Evolutionary conservation across 2,888 invertebrate genomes (phyloP).

Genomic region (Portevinia maculata): DNA sequence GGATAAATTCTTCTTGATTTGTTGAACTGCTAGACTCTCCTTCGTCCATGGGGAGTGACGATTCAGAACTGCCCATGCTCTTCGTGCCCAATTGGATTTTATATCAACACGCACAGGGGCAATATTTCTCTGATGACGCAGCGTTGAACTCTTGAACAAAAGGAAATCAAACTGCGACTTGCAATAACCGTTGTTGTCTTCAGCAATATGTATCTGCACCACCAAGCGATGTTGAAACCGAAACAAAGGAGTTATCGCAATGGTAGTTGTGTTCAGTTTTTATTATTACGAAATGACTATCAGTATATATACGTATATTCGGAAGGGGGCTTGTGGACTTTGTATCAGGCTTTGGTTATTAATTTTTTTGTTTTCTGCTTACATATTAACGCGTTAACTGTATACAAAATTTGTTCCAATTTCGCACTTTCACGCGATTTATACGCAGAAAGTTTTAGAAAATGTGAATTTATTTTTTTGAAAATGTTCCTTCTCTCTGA

Average conservation of each 20-base stretch:
- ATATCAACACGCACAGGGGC: conserved; percentile 55
- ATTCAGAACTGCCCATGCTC: conserved; percentile 80
- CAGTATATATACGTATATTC: not conserved
- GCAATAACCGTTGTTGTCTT: conserved; percentile 37
- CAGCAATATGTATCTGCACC: conserved; percentile 11
- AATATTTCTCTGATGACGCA: conserved; percentile 42
- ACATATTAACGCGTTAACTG: conserved; percentile 60
- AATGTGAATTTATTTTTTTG: conserved; percentile 16
- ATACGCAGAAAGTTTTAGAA: conserved; percentile 28
- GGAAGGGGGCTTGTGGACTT: conserved; percentile 23
- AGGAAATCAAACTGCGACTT: conserved; percentile 67
- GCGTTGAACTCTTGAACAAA: conserved; percentile 45
- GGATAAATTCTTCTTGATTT: conserved; percentile 65
- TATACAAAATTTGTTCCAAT: conserved; percentile 13
- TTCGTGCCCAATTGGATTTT: conserved; percentile 61
- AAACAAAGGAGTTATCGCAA: conserved; percentile 51
- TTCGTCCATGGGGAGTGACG: conserved; percentile 75
- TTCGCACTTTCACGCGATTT: conserved; percentile 57
- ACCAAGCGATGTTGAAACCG: conserved; percentile 35
- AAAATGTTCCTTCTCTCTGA: conserved; percentile 35
- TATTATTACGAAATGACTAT: too few species aligned
- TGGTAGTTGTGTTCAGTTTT: conserved; percentile 15
- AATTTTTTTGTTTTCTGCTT: not conserved
- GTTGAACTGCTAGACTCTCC: conserved; percentile 60
- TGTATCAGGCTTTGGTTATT: conserved; percentile 4